Evolutionary conservation across 2,888 invertebrate species (phyloP).

Genomic region (Drosophila antonietae): DNA sequence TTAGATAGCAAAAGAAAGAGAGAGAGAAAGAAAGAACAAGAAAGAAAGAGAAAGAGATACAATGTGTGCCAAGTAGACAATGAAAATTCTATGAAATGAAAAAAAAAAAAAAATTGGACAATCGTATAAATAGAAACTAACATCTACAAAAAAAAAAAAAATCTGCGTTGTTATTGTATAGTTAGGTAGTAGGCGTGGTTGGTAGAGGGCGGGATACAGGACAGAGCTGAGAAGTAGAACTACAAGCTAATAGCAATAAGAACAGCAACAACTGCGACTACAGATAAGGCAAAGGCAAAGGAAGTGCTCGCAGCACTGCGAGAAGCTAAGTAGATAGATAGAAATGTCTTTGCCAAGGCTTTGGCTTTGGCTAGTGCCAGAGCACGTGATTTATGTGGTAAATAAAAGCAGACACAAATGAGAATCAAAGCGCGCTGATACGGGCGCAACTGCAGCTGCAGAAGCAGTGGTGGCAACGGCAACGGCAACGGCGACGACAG

Average conservation of each 20-base stretch:
- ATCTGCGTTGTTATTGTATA: constrained; percentile 31
- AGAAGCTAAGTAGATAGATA: constrained; percentile 69
- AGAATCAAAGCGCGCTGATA: constrained; percentile 66
- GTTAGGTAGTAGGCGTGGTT: constrained; percentile 1
- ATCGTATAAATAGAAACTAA: constrained; percentile 72
- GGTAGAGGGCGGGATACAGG: constrained; percentile 14
- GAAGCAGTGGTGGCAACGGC: too few species aligned
- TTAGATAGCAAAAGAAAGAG: neutral
- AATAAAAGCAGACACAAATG: constrained; percentile 75
- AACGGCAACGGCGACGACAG: constrained; percentile 12
- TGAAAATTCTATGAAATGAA: constrained; percentile 62
- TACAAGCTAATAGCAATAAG: constrained; percentile 22
- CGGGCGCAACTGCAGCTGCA: constrained; percentile 38
- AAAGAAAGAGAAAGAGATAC: neutral
- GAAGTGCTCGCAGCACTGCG: constrained; percentile 58
- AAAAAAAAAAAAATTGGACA: constrained; percentile 73
- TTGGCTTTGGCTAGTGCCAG: constrained; percentile 31
- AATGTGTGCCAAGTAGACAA: constrained; percentile 46
- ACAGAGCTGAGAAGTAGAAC: constrained; percentile 54
- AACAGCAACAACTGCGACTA: constrained; percentile 42
- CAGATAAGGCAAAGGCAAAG: constrained; percentile 52
- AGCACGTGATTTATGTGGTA: constrained; percentile 79
- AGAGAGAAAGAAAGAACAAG: neutral
- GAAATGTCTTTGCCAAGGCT: constrained; percentile 59
- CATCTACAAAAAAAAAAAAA: constrained; percentile 39